Evolutionary conservation across 2,113 vertebrate species (phyloP), one percentile per base, ranked within the genome.

Genomic region (Carettochelys insculpta): DNA sequence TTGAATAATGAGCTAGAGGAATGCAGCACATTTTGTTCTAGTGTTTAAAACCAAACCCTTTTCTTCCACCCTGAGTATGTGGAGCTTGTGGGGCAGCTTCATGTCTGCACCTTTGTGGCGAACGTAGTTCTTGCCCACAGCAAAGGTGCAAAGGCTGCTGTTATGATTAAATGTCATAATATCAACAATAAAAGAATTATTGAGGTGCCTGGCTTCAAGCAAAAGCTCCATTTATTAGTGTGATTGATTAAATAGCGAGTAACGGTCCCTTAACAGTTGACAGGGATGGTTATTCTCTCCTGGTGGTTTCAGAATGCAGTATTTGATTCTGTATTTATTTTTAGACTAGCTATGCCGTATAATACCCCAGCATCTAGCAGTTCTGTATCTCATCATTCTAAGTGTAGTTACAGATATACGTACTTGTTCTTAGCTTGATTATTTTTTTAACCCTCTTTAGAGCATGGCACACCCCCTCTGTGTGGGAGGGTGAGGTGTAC

Each of bases 101-200:
- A 58, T 61, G 82, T 68, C 51, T 0, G 1, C 43, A 82, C 52
- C 5, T 77, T 85, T 77, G 53, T 85, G 78, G 89, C 86, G 81
- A 68, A 87, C 1, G 9, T 89, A 71, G 0, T 82, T 95, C 92
- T 94, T 0, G 41, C 89, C 83, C 94, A 65, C 31, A 19, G 95
- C 78, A 75, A 86, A 65, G 80, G 24, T 87, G 68, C 13, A 1
- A 92, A 65, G 77, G 38, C 82, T 94, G 87, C 80, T 87, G 80
- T 77, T 34, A 27, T 92, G 58, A 84, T 94, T 92, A 87, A 88
- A 51, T 89, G 34, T 87, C 83, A 17, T 85, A 86, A 88, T 94
- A 95, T 85, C 73, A 95, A 43, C 41, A 85, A 51, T 92, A 90
- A 75, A 56, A 61, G 73, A 94, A 89, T 88, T 94, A 96, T 93